Evolutionary conservation across 1,140 invertebrate genomes (phyloP), one percentile per base, ranked within the genome.

Genomic region (Brachionus angularis): DNA sequence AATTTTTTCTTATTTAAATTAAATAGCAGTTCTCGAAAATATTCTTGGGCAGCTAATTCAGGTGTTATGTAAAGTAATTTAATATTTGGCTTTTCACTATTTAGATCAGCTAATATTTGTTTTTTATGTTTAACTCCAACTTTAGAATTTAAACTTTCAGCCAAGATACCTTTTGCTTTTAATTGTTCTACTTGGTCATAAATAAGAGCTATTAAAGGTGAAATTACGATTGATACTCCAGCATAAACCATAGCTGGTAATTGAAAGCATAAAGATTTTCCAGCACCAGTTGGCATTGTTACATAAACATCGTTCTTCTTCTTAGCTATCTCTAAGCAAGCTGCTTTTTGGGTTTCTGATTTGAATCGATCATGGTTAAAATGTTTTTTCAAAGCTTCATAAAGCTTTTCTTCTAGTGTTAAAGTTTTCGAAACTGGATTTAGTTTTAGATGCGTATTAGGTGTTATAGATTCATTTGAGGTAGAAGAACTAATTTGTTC

Each of bases 251-350:
- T 84, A 0, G 91, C 89, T 46, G 92, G 91, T 76, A 91, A 85
- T 82, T 96, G 94, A 82, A 93, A 96, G 79, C 92, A 96, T 39
- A 96, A 82, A 71, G 90, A 93, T 82, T 97, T 97, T n/a, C 93
- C 94, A 74, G 89, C 91, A 14, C 93, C 93, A 49, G 69, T 71
- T 23, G 69, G 69, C 49, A 71, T 53, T 0, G 98, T 84, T 3
- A 98, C 87, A 78, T 98, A 94, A 75, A 89, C 89, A 80, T 98
- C 46, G 31, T 23, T n/a, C 16, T 52, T 36, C 5, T 21, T 27
- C 23, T 33, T 47, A 21, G 62, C 62, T 50, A 67, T 50, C 36
- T 67, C 62, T 21, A 67, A 53, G 29, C 67, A 71, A 29, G 67
- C 67, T 52, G 21, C 10, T 55, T 39, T 71, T 29, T 71, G 67